Evolutionary conservation across 1,140 invertebrate species (phyloP), one percentile per base, ranked within the genome.

Genomic region (Orius laevigatus): DNA sequence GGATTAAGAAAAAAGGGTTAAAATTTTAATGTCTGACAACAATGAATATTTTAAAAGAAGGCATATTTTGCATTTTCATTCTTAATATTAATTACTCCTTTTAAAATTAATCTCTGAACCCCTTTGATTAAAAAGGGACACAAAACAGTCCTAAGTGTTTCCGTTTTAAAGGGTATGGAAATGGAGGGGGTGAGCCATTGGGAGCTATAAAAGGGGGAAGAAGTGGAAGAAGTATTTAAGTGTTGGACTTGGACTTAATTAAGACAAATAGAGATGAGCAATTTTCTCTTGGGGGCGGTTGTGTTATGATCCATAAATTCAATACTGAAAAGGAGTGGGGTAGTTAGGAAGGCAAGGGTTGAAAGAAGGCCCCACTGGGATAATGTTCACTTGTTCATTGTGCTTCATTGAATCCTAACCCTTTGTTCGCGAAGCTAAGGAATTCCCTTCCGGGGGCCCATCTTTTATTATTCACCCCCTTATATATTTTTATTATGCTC

Each of bases 331-430:
- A 32, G 20, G 19, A n/a, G 46, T 18, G 16, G 35, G 46, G 33
- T 18, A 16, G 46, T 19, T 20, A 38, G 39, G 34, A 39, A 48
- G 46, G 25, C 25, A 25, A 25, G 25, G 25, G 25, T 25, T 25
- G 25, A 25, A 25, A 25, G 25, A 25, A 25, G 25, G 25, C 25
- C 25, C 25, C 25, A 25, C 25, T 25, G 25, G 25, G 46, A 39
- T 48, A 48, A 48, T 48, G 46, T 33, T 48, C 46, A 48, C 46
- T 48, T 48, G 46, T 48, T 48, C 46, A 48, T 48, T 48, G 46
- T 48, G 46, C 46, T 32, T 48, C 46, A 48, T 48, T 32, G 46
- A 32, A 38, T 48, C 35, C 14, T 18, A 16, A 14, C 14, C 20
- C 36, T 48, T 48, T 38, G 34, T 48, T 25, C 25, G 25, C 25